Base-by-base conservation (phyloP, 2,797 vertebrate species). In the Coregonus suidteri region DNA sequence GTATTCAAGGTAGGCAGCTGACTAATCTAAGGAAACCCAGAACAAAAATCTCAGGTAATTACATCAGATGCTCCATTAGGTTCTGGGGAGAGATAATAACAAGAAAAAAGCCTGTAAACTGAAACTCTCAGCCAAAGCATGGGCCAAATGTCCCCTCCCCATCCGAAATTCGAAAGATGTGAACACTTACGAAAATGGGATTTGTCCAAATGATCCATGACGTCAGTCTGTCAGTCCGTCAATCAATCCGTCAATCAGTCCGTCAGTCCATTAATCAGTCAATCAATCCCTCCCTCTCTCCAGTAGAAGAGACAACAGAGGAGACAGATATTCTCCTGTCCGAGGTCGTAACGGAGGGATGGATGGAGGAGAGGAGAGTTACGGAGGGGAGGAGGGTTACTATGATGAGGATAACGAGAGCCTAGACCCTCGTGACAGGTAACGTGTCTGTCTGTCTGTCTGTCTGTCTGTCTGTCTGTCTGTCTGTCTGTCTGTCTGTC, bases 391-490 rank as follows among this genome's bases (percentile, higher is more conserved):
- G 75, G 89, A 88, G 1, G 89, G 84, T 4, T 90, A 91, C 82
- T 90, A 90, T 81, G 94, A 94, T 3, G 95, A 95, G 20, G 92
- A 94, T 69, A 80, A 76, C 0, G 92, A 93, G 72, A 93, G 88
- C 78, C 56, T 90, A 16, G 77, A 71, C 18, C 89, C 91, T 67
- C 86, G 78, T 74, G 91, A 92, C 75, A 92, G 91, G 89, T 94
- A 13, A 5, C 30, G 71, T 72, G 18, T 35, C 31, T 71, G 30
- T 74, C 16, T 59, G 41, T 51, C 41, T 11, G 18, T 25, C 25
- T 52, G 25, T 65, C 6, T 64, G 52, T 59, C 35, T n/a, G 25
- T 25, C 25, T 25, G 25, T 25, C 25, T 25, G 25, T 25, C 25
- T 25, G 25, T 25, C 25, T 25, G 25, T 25, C 25, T 25, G 25